Percentiles rank a stretch among this genome's conserved stretches.
Evolutionary conservation across 30 jellyfish, hydroid and myxozoan genomes (phyloP).

Genomic region (Rhopilema esculentum): DNA sequence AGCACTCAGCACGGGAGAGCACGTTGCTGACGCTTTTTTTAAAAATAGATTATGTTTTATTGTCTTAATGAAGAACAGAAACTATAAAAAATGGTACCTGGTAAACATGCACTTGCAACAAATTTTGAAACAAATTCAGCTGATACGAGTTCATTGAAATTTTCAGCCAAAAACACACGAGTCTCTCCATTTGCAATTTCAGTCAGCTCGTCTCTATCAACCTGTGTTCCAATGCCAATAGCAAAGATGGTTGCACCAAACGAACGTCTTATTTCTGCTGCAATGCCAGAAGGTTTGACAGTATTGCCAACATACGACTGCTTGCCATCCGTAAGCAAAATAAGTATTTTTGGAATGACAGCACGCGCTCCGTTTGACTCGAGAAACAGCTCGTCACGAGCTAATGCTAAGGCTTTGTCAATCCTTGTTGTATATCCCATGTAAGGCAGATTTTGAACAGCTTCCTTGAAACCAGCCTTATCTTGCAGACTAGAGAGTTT

Average conservation of each 20-base stretch:
- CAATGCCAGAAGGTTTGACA: slow-evolving; percentile 67
- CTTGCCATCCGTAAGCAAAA: slow-evolving; percentile 70
- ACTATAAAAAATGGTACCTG: too few species aligned
- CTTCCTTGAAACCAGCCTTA: slow-evolving; percentile 2
- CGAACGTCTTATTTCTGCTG: slow-evolving; percentile 61
- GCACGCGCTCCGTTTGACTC: slow-evolving; percentile 60
- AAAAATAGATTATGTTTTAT: too few species aligned
- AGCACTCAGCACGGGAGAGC: too few species aligned
- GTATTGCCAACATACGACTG: slow-evolving; percentile 74
- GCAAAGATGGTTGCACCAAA: slow-evolving; percentile 57
- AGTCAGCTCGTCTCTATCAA: slow-evolving; percentile 70
- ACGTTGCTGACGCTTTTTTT: too few species aligned
- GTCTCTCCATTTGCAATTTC: slow-evolving; percentile 62
- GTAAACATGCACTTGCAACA: not conserved
- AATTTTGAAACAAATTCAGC: slow-evolving; percentile 49
- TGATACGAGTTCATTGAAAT: slow-evolving; percentile 65
- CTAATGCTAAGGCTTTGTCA: slow-evolving; percentile 61
- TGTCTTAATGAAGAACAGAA: too few species aligned
- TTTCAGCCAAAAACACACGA: slow-evolving; percentile 61
- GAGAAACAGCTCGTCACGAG: slow-evolving; percentile 35
- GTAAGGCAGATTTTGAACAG: slow-evolving; percentile 50
- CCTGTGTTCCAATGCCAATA: slow-evolving; percentile 82
- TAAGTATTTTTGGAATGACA: slow-evolving; percentile 35
- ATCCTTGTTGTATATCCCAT: slow-evolving; percentile 75
- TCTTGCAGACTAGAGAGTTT: slow-evolving; percentile 36